phyloP scores from a whole-genome alignment of 2,888 invertebrate genomes.

The Sturmia bella region DNA sequence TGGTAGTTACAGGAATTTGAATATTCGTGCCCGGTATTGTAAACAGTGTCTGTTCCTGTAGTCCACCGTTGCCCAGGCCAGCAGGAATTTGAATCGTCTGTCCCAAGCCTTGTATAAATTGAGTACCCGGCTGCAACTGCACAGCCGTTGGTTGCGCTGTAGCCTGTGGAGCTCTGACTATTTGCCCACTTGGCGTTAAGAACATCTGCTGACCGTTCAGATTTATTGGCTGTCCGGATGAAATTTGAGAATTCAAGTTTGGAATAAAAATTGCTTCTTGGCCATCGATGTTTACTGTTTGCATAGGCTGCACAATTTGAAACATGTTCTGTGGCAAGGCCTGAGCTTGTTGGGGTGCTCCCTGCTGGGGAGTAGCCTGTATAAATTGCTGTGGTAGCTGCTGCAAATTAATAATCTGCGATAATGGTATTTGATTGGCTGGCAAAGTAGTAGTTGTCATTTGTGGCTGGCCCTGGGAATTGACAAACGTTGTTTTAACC shows the following conservation, averaged over 20 bases:
- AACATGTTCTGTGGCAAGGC: slow-evolving; percentile 80
- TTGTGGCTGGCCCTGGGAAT: slow-evolving; percentile 62
- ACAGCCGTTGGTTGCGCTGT: slow-evolving; percentile 67
- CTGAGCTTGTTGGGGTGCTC: slow-evolving; percentile 61
- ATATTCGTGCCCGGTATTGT: slow-evolving; percentile 84
- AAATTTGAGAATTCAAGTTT: slow-evolving; percentile 84
- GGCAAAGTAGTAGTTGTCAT: slow-evolving; percentile 60
- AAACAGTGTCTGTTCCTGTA: slow-evolving; percentile 82
- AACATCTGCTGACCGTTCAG: slow-evolving; percentile 84
- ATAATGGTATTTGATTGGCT: slow-evolving; percentile 73
- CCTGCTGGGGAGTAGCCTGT: slow-evolving; percentile 69
- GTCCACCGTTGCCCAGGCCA: slow-evolving; percentile 73
- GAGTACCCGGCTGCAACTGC: slow-evolving; percentile 81
- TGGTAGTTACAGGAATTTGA: slow-evolving; percentile 83
- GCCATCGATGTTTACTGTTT: slow-evolving; percentile 95
- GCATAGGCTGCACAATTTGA: slow-evolving; percentile 88
- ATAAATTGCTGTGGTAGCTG: slow-evolving; percentile 77
- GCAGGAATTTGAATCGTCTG: slow-evolving; percentile 87
- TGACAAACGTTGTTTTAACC: slow-evolving; percentile 73
- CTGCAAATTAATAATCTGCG: slow-evolving; percentile 78
- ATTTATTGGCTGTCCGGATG: slow-evolving; percentile 83
- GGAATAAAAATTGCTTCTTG: slow-evolving; percentile 96
- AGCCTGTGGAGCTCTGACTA: slow-evolving; percentile 86
- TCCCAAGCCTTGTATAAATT: slow-evolving; percentile 87
- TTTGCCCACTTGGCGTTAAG: slow-evolving; percentile 85